These are phyloP conservation scores for Thunnus thynnus DNA, from an alignment of 2,113 vertebrate species.

Conservation along the genomic window DNA sequence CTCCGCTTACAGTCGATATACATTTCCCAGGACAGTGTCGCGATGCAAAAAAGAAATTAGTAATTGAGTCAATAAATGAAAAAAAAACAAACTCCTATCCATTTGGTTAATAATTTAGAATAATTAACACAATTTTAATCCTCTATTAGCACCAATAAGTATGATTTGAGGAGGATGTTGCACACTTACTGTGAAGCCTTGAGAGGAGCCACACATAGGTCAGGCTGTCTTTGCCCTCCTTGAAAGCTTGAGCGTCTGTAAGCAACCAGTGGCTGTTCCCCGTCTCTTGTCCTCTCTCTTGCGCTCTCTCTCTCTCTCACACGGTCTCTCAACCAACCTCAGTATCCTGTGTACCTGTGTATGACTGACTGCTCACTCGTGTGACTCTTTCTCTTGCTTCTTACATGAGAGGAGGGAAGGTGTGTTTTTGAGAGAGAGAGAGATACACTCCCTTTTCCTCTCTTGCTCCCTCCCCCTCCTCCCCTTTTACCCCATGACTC, in stretches of 20 bases:
- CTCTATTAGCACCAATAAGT: neutral
- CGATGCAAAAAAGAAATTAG: neutral
- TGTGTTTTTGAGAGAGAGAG: slow-evolving; percentile 60
- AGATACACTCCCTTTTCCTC: slow-evolving; percentile 69
- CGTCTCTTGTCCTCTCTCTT: slow-evolving; percentile 28
- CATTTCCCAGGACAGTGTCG: neutral
- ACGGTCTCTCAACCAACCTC: slow-evolving; percentile 44
- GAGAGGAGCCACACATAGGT: slow-evolving; percentile 80
- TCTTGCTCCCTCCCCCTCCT: slow-evolving; percentile 55
- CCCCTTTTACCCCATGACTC: slow-evolving; percentile 70
- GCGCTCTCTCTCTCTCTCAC: slow-evolving; percentile 19
- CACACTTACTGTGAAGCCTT: slow-evolving; percentile 82
- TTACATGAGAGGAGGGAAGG: slow-evolving; percentile 60
- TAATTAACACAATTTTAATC: neutral
- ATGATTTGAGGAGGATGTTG: slow-evolving; percentile 35
- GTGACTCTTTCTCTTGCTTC: slow-evolving; percentile 50
- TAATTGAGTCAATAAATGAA: neutral
- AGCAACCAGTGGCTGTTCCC: slow-evolving; percentile 66
- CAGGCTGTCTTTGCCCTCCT: slow-evolving; percentile 62
- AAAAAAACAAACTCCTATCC: neutral
- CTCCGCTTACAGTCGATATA: neutral
- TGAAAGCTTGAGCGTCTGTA: slow-evolving; percentile 43
- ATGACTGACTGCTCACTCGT: slow-evolving; percentile 30
- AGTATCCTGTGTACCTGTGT: slow-evolving; percentile 62
- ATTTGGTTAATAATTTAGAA: neutral